These are phyloP conservation scores for Neotoma lepida DNA, from an alignment of 2,113 vertebrate species.

Conservation along the genomic window DNA sequence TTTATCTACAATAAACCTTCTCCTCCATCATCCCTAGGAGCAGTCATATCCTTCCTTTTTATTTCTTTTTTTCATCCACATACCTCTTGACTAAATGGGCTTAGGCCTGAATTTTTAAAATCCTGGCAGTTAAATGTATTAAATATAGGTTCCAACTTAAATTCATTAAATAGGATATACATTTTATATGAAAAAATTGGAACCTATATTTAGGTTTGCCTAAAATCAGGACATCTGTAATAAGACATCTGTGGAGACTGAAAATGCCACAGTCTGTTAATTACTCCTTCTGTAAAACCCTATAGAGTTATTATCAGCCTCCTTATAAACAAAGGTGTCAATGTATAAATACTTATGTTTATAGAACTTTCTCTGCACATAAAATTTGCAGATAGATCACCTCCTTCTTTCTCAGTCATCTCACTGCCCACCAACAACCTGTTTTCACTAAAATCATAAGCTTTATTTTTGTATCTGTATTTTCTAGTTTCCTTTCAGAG, in stretches of 20 bases:
- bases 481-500: constrained; percentile 63
- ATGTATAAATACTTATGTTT: constrained; percentile 37
- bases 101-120: constrained; percentile 40
- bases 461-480: constrained; percentile 56
- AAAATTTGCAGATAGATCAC: not conserved
- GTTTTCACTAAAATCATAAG: constrained; percentile 36
- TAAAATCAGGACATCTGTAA: constrained; percentile 52
- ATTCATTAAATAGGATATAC: not conserved
- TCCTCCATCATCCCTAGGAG: not conserved
- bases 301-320: constrained; percentile 38
- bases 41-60: not conserved
- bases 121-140: not conserved
- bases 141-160: constrained; percentile 46
- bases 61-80: not conserved
- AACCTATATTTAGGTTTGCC: constrained; percentile 28
- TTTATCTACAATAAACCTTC: not conserved
- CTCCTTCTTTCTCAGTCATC: not conserved
- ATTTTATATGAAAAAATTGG: constrained; percentile 52
- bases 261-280: constrained; percentile 35
- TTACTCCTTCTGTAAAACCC: constrained; percentile 33
- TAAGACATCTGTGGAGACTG: constrained; percentile 38
- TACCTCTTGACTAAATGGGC: not conserved
- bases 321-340: constrained; percentile 43
- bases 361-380: not conserved
- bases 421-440: constrained; percentile 29